Conservation (phyloP, 1,140 invertebrate genomes). For the Antheraea pernyi region DNA sequence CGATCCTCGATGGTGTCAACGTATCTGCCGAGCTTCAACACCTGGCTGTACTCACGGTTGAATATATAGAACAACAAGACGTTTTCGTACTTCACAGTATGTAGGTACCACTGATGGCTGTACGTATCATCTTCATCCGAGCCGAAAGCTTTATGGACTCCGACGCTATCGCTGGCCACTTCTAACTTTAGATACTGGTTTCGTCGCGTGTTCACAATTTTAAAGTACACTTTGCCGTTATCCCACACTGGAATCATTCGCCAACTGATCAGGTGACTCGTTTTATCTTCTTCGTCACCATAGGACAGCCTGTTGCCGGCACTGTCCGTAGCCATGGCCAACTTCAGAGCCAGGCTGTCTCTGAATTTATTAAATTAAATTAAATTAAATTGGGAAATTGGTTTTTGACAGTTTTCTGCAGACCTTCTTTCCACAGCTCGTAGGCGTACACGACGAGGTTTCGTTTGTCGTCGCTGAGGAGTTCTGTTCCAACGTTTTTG, state of each 20-base stretch:
- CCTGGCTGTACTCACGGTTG: too few relatives aligned
- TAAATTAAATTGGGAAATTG: slow-evolving; percentile 2
- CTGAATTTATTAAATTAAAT: slow-evolving; percentile 9
- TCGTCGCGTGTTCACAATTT: too few relatives aligned
- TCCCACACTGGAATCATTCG: too few relatives aligned
- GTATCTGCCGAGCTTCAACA: too few relatives aligned
- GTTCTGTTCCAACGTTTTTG: background rate
- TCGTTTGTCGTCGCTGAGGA: background rate
- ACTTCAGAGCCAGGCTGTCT: slow-evolving; percentile 2
- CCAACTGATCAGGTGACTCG: too few relatives aligned
- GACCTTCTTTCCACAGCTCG: background rate
- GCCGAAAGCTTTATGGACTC: too few relatives aligned
- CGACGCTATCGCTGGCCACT: too few relatives aligned
- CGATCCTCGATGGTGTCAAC: background rate
- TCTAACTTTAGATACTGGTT: too few relatives aligned
- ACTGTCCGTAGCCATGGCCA: background rate
- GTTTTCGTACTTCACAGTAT: background rate
- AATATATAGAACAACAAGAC: background rate
- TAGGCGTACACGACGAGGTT: slow-evolving; percentile 3
- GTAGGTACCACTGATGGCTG: slow-evolving; percentile 11
- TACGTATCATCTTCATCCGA: background rate
- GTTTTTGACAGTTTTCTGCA: background rate
- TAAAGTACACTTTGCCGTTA: too few relatives aligned
- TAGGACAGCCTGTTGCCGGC: background rate
- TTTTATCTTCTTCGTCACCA: background rate